Evolutionary conservation across 2,797 vertebrate genomes (phyloP).

Genomic region (Otus scops): DNA sequence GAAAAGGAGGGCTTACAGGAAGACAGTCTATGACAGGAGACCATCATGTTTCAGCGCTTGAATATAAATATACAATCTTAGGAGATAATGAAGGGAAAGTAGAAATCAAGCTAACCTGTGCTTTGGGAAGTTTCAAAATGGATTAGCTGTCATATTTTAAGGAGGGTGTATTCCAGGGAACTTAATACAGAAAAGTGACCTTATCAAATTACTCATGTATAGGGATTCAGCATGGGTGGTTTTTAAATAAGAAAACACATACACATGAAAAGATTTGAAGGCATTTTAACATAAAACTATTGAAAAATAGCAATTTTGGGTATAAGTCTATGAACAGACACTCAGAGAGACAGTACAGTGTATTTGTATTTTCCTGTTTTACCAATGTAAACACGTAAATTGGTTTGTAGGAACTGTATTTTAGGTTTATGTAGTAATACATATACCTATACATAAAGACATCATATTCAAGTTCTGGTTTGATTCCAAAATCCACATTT

Average conservation of each 20-base stretch:
- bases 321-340: neutral
- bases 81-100: neutral
- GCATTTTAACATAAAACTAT: neutral
- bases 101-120: neutral
- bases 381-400: neutral
- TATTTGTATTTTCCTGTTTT: neutral
- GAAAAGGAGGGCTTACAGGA: neutral
- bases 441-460: neutral
- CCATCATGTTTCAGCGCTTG: neutral
- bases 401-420: conserved; percentile 4
- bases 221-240: neutral
- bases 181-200: neutral
- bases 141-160: neutral
- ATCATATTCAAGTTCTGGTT: conserved; percentile 12
- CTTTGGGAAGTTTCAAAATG: neutral
- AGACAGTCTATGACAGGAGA: neutral
- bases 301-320: neutral
- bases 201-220: neutral
- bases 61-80: neutral
- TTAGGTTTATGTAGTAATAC: conserved; percentile 30
- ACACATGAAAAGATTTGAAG: neutral
- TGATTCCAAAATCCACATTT: conserved; percentile 26
- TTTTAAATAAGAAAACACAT: neutral
- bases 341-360: neutral
- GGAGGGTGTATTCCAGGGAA: neutral